phyloP scores from a whole-genome alignment of 2,888 invertebrate genomes.

The Eupeodes latifasciatus region DNA sequence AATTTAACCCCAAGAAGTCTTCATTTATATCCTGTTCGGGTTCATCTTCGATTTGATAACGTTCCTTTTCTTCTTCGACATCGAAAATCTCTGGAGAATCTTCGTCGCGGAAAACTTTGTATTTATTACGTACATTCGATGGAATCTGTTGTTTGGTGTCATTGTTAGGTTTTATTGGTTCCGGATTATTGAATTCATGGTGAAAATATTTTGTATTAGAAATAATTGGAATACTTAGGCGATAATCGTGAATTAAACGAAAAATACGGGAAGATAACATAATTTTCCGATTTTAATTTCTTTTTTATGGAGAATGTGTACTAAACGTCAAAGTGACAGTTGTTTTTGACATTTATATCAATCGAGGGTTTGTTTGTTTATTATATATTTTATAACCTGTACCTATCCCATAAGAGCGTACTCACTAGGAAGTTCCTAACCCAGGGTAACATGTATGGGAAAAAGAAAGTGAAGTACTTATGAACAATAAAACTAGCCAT shows the following conservation, averaged over 20 bases:
- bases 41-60: conserved; percentile 79
- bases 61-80: conserved; percentile 88
- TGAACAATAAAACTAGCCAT: too few relatives aligned
- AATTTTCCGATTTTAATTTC: conserved; percentile 63
- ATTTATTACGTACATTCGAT: conserved; percentile 86
- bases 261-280: conserved; percentile 79
- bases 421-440: too few relatives aligned
- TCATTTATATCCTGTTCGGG: conserved; percentile 82
- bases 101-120: conserved; percentile 89
- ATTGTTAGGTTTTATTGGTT: conserved; percentile 63
- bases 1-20: conserved; percentile 85
- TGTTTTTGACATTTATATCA: background rate
- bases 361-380: background rate
- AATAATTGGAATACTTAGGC: conserved; percentile 79
- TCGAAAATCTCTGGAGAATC: conserved; percentile 90
- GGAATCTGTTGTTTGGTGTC: conserved; percentile 81
- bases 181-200: conserved; percentile 80
- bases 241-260: conserved; percentile 79
- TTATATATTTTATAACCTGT: background rate
- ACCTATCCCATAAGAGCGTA: too few relatives aligned
- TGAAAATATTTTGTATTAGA: conserved; percentile 79
- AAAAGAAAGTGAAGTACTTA: too few relatives aligned
- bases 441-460: too few relatives aligned
- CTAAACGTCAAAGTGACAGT: too few relatives aligned
- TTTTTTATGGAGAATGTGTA: too few relatives aligned